phyloP scores from a whole-genome alignment of 2,888 invertebrate species.

The Pyrocoelia pectoralis region DNA sequence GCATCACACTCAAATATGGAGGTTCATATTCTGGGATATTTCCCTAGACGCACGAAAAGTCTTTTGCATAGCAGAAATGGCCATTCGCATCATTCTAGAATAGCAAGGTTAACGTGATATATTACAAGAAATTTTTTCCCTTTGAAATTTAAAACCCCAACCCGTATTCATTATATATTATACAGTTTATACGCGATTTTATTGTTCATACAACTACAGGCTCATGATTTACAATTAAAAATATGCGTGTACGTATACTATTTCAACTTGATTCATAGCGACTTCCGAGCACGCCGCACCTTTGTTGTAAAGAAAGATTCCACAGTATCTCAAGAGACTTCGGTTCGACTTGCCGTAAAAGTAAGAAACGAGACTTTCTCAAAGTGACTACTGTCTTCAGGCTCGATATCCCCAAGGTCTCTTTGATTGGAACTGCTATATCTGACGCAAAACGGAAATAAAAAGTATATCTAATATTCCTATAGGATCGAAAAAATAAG shows the following conservation, averaged over 20 bases:
- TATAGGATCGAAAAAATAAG: slow-evolving; percentile 28
- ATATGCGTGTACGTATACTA: background rate
- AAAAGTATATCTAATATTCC: slow-evolving; percentile 35
- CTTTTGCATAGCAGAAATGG: slow-evolving; percentile 20
- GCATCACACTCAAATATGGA: slow-evolving; percentile 16
- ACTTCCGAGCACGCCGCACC: slow-evolving; percentile 7
- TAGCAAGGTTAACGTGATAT: slow-evolving; percentile 10
- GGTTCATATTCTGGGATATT: slow-evolving; percentile 21
- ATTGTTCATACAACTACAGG: too few relatives aligned
- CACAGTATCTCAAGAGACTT: slow-evolving; percentile 24
- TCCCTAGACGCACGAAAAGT: slow-evolving; percentile 19
- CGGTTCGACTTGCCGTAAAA: slow-evolving; percentile 30
- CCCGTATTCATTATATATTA: background rate
- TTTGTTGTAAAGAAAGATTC: slow-evolving; percentile 13
- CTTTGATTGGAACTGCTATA: slow-evolving; percentile 35
- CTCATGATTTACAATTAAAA: slow-evolving; percentile 1
- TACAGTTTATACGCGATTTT: background rate
- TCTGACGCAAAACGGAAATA: slow-evolving; percentile 30
- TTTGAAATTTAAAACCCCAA: slow-evolving; percentile 5
- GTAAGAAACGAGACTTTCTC: slow-evolving; percentile 33
- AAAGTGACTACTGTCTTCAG: slow-evolving; percentile 34
- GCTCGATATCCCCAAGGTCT: slow-evolving; percentile 28
- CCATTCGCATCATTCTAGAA: slow-evolving; percentile 13
- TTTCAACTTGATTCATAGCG: slow-evolving; percentile 11
- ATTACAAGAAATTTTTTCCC: slow-evolving; percentile 6